Evolutionary conservation across 2,888 invertebrate genomes (phyloP), one percentile per base, ranked within the genome.

Genomic region (Lycia hirtaria): DNA sequence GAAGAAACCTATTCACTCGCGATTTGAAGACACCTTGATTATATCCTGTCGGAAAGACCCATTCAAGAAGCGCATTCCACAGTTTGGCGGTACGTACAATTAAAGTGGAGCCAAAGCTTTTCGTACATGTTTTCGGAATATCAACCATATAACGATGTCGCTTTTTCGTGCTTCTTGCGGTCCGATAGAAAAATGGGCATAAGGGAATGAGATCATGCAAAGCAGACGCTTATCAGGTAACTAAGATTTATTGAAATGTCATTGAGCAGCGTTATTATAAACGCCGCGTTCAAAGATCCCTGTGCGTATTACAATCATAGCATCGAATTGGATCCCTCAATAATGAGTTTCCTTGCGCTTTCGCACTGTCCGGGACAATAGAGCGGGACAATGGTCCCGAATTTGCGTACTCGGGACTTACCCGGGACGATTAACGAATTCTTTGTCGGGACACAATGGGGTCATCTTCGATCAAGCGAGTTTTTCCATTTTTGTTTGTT

Each of bases 271-370:
- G 15, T 10, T 10, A 6, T 26, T 30, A 41, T 33, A 45, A 60
- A 69, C 71, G 73, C 65, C n/a, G 65, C 73, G 65, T 60, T 55
- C 47, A 24, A 4, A 0, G 0, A 0, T 3, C 50, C 19, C 17
- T 71, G 75, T 81, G 73, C 64, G 76, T 72, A 60, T 64, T 14
- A 64, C 55, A 50, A 54, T 43, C 57, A 52, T n/a, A 58, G 51
- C 61, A 60, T 56, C 60, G 64, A 66, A 66, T 61, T 64, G 64
- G 64, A 58, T 66, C 57, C 47, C 54, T n/a, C 62, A 66, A 65
- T 68, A 69, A 68, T 69, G 68, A 69, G 69, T 66, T 65, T 64
- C 62, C 58, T 68, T 68, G 68, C 67, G 65, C 64, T 65, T 63
- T 67, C 68, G 56, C 56, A 53, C 57, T 60, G 48, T 37, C 40